Base-by-base conservation (phyloP, 1,140 invertebrate genomes). In the Calephelis virginiensis region DNA sequence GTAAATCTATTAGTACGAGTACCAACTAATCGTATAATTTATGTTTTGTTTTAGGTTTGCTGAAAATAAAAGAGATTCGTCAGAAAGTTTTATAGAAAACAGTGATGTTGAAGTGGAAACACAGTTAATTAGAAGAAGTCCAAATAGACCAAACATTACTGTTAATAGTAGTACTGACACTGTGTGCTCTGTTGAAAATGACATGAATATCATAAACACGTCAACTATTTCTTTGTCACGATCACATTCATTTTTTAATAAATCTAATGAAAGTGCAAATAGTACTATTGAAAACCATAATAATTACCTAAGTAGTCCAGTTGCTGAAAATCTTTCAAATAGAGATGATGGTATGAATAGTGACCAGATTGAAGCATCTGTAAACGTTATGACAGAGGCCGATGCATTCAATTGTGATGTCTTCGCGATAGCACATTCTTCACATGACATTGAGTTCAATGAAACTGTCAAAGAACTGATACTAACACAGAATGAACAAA, bases 221-320 rank as follows among this genome's bases (percentile, higher is more conserved):
- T 49, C 48, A 49, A 49, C 48, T 49, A 49, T 49, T 49, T 49
- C 48, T n/a, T 49, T 49, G 48, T 49, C 11, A n/a, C 48, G 48
- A 49, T n/a, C 48, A 13, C 48, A 49, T 49, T 49, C 48, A n/a
- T 49, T 49, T 49, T 49, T 49, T 49, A 49, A 49, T 49, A 49
- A 49, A 49, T 13, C 48, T 49, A 49, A 49, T 49, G 48, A 49
- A 28, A 28, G 28, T 28, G 28, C 28, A 28, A 28, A 28, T 28
- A 28, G 28, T 28, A 28, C 28, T 28, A 28, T 28, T 28, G 28
- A 28, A 28, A 28, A 28, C 28, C 28, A 48, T 48, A 48, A 11
- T 11, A 49, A 49, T 49, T 49, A 49, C 48, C 48, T 13, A 49
- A n/a, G 48, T 13, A 49, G 48, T 49, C 48, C 11, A 49, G 48